phyloP scores from a whole-genome alignment of 2,797 vertebrate species.

The Gymnodraco acuticeps region DNA sequence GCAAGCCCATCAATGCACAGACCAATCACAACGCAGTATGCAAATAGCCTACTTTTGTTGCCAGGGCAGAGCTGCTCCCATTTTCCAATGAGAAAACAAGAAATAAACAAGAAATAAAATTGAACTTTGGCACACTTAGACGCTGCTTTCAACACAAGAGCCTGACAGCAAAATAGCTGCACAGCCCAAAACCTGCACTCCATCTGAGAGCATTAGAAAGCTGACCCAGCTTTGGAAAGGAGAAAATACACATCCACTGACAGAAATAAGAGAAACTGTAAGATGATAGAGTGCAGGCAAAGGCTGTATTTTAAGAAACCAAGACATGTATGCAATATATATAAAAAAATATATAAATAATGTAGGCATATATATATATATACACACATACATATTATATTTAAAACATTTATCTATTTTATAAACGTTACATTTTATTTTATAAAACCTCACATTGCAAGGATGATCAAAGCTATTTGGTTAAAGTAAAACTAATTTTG shows the following conservation, averaged over 20 bases:
- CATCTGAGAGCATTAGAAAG: conserved; percentile 83
- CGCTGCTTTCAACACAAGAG: conserved; percentile 87
- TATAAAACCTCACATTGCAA: neutral
- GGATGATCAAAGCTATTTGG: neutral
- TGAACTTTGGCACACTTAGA: conserved; percentile 97
- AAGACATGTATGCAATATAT: conserved; percentile 10
- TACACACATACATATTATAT: neutral
- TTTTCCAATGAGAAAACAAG: conserved; percentile 99
- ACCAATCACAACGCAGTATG: conserved; percentile 95
- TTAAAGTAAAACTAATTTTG: neutral
- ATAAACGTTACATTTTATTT: neutral
- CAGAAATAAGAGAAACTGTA: conserved; percentile 82
- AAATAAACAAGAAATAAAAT: conserved; percentile 99
- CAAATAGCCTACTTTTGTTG: conserved; percentile 98
- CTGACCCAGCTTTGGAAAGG: conserved; percentile 83
- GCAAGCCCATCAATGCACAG: conserved; percentile 85
- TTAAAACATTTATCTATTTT: neutral
- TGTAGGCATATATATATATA: neutral
- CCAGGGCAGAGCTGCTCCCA: conserved; percentile 96
- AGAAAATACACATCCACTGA: conserved; percentile 80
- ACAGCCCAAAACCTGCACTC: conserved; percentile 85
- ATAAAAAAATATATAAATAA: neutral
- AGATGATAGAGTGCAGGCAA: conserved; percentile 69
- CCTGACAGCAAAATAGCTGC: conserved; percentile 87
- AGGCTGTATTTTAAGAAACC: conserved; percentile 53